Base-by-base conservation (phyloP, 2,797 vertebrate genomes). In the Myotis vivesi region DNA sequence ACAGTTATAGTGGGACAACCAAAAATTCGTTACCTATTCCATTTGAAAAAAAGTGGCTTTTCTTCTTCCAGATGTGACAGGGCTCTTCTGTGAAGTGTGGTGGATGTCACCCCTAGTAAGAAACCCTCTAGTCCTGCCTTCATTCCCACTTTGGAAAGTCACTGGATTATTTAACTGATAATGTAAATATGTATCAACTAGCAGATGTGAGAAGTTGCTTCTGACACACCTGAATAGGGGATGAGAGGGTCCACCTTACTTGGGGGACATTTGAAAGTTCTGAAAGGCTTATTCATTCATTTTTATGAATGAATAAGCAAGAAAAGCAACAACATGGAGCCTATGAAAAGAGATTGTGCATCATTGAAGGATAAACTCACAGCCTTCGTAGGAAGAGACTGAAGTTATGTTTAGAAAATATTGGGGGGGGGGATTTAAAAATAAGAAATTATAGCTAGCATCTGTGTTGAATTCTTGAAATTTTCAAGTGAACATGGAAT, bases 361-460 rank as follows among this genome's bases (percentile, higher is more conserved):
- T 20, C 13, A 55, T 33, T 62, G 53, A 72, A 85, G 44, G 2
- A 81, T 87, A 92, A 88, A 92, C 51, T 68, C 38, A 53, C 23
- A 79, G 25, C 25, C 69, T 79, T 75, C 17, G 6, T 44, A 91
- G 25, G 41, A 85, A 94, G 62, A 41, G 25, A 75, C 28, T 84
- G 53, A 94, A 69, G 23, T 55, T 94, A 75, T 20, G 9, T 77
- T 94, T 87, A 95, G 84, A 93, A 96, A 93, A 90, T 88, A 81
- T 82, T 72, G 92, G 53, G 81, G 30, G 7, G 8, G 19, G 19
- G 20, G 81, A 15, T 73, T 51, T 88, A 82, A 85, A 89, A 57
- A 57, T 80, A 79, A 66, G 53, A 87, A 75, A 30, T 69, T 88
- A 71, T 8, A 53, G 20, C 38, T 25, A 77, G 9, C 23, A 72